These are phyloP conservation scores for Anseranas semipalmata DNA, from an alignment of 2,113 vertebrate species.

Conservation along the genomic window DNA sequence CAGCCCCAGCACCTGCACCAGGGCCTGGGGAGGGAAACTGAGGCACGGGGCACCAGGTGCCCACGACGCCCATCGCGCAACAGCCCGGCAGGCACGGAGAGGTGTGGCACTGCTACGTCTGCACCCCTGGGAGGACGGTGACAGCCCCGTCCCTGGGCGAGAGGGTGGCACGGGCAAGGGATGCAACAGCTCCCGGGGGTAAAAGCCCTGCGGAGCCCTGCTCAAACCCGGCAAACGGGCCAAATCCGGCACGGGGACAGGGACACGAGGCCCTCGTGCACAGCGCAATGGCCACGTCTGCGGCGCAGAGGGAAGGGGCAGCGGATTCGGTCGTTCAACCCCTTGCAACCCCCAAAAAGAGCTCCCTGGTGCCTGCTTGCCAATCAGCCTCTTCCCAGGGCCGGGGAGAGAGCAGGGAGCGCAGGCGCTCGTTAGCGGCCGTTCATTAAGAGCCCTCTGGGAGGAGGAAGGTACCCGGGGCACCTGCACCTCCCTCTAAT, in stretches of 20 bases:
- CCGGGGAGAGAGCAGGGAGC: slow-evolving; percentile 11
- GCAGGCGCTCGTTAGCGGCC: slow-evolving; percentile 64
- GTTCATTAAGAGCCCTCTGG: slow-evolving; percentile 76
- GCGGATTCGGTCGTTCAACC: background rate
- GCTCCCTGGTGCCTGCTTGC: background rate
- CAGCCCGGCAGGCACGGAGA: background rate
- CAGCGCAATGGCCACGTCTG: fast-evolving
- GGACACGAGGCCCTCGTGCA: fast-evolving
- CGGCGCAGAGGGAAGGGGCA: background rate
- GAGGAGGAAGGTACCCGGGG: slow-evolving; percentile 67
- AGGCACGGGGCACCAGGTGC: background rate
- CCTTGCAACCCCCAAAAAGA: background rate
- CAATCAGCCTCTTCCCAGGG: slow-evolving; percentile 36
- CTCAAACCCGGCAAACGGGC: background rate
- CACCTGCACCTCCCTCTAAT: slow-evolving; percentile 79
- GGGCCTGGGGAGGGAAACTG: background rate
- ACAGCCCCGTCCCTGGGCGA: background rate
- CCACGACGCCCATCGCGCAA: background rate
- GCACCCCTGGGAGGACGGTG: background rate
- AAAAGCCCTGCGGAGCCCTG: background rate
- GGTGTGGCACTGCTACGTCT: background rate
- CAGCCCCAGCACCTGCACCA: fast-evolving
- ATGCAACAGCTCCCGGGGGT: background rate
- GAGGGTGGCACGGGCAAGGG: background rate
- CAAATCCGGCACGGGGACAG: background rate